Conservation (phyloP, 2,797 vertebrate species). For the Myripristis jacobus region DNA sequence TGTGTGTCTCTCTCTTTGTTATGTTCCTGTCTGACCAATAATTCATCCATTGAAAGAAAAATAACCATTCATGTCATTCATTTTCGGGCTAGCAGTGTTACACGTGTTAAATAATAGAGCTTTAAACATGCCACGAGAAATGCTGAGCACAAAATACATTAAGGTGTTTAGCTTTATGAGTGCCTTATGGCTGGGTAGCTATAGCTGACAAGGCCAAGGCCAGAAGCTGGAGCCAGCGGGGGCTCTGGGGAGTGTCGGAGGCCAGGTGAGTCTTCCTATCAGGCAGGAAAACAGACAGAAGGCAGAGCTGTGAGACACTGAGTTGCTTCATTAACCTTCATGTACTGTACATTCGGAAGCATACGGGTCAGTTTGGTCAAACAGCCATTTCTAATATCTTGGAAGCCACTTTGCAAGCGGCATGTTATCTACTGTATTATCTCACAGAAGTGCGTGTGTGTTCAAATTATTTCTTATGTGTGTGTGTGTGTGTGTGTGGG, state of each 20-base stretch:
- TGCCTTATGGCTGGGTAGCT: constrained; percentile 4
- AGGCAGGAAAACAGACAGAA: constrained; percentile 61
- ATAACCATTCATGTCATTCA: constrained; percentile 11
- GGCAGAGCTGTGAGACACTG: constrained; percentile 59
- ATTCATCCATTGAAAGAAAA: not conserved
- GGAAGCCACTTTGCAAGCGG: not conserved
- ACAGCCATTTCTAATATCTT: constrained; percentile 29
- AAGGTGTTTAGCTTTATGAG: not conserved
- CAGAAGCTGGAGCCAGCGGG: constrained; percentile 47
- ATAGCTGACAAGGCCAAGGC: constrained; percentile 7
- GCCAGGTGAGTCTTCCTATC: constrained; percentile 51
- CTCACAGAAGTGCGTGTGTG: not conserved
- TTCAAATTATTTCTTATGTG: not conserved
- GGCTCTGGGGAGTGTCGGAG: constrained; percentile 23
- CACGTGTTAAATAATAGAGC: not conserved
- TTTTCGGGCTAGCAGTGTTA: not conserved
- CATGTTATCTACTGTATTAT: not conserved
- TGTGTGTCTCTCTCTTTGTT: not conserved
- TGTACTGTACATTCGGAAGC: constrained; percentile 62
- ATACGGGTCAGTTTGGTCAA: constrained; percentile 48
- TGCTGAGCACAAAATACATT: constrained; percentile 13
- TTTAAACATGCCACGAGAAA: not conserved
- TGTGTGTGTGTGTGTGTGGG: too few species aligned
- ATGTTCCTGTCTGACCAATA: not conserved
- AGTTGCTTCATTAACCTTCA: constrained; percentile 74